These are phyloP conservation scores for Ashinkailepas kermadecensis DNA, from an alignment of 2,888 invertebrate species.

Conservation along the genomic window DNA sequence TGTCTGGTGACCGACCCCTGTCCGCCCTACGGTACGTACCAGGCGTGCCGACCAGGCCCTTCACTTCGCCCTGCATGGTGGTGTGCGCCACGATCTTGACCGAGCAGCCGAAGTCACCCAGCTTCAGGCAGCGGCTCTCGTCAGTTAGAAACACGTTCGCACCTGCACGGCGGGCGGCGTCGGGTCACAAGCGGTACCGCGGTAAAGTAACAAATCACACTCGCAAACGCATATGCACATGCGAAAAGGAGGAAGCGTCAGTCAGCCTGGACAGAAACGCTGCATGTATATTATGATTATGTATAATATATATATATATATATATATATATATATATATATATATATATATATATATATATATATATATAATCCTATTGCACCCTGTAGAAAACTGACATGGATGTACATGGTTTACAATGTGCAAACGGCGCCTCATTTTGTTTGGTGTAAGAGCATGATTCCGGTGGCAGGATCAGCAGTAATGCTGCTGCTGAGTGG, in stretches of 20 bases:
- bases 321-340: not conserved
- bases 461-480: too few species aligned
- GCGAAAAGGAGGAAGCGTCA: not conserved
- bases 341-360: too few species aligned
- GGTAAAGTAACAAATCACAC: not conserved
- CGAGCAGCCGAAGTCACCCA: conserved; percentile 93
- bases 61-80: conserved; percentile 77
- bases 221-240: not conserved
- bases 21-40: conserved; percentile 47
- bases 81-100: conserved; percentile 81
- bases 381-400: too few species aligned
- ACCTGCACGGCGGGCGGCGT: conserved; percentile 46
- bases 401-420: too few species aligned
- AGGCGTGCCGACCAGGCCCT: conserved; percentile 86
- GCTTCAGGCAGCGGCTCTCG: conserved; percentile 75
- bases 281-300: not conserved
- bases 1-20: too few species aligned
- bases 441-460: too few species aligned
- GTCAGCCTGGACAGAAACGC: not conserved
- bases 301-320: not conserved
- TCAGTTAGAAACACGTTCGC: conserved; percentile 91
- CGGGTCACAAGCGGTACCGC: not conserved
- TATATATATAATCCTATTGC: too few species aligned
- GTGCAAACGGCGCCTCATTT: too few species aligned
- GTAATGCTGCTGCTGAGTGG: too few species aligned